phyloP scores from a whole-genome alignment of 2,113 vertebrate species.

The Meriones unguiculatus region DNA sequence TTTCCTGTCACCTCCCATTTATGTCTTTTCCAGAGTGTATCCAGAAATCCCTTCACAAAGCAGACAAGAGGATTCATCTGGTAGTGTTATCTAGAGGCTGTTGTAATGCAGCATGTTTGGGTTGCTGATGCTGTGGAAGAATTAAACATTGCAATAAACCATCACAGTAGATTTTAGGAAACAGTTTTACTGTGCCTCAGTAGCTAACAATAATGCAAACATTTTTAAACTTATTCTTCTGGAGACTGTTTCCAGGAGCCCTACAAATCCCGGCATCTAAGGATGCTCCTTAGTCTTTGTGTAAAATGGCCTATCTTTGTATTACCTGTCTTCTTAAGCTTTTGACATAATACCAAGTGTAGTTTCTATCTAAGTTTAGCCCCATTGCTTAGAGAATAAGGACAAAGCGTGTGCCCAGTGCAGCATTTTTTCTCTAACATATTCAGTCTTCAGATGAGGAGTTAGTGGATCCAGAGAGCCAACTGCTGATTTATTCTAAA shows the following conservation, averaged over 20 bases:
- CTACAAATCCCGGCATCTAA: background rate
- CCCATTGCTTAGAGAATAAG: background rate
- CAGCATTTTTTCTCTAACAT: background rate
- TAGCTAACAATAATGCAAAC: background rate
- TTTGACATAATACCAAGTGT: background rate
- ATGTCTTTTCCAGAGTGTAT: background rate
- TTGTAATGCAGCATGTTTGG: background rate
- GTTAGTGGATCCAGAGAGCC: background rate
- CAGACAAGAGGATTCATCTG: slow-evolving; percentile 34
- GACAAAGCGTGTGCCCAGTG: background rate
- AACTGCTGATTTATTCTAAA: background rate
- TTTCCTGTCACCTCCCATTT: background rate
- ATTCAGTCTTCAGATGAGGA: background rate
- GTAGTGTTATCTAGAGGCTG: slow-evolving; percentile 4
- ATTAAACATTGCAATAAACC: background rate
- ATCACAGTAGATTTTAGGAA: background rate
- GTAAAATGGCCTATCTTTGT: background rate
- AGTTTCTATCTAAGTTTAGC: background rate
- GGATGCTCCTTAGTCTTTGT: background rate
- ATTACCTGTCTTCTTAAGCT: background rate
- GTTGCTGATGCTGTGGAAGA: slow-evolving; percentile 13
- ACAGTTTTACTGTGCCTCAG: background rate
- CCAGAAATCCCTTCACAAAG: background rate
- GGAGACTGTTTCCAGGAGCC: background rate
- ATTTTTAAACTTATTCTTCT: background rate